Base-by-base conservation (phyloP, 1,140 invertebrate genomes). In the Procambarus virginalis region DNA sequence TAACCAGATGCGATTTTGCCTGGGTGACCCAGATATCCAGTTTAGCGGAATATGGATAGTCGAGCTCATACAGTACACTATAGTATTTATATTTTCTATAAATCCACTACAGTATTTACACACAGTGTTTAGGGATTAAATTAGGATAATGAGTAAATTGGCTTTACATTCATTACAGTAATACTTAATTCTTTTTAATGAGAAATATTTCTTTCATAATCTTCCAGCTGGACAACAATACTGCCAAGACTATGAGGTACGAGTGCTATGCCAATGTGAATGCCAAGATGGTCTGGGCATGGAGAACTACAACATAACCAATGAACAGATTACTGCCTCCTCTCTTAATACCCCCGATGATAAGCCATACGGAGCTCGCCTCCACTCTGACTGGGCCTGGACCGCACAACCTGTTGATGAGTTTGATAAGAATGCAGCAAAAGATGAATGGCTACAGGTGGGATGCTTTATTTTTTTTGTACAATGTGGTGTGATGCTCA, bases 221-320 rank as follows among this genome's bases (percentile, higher is more conserved):
- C 20, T 34, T 73, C 22, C 68, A 73, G 68, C 68, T 73, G 76
- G 83, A 9, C 51, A 83, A 20, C 14, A 90, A 34, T 86, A 86
- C 55, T 95, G 94, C 86, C 76, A 92, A 34, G 94, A 95, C 91
- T 94, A 94, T 87, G 94, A 94, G 92, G 93, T 95, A 60, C 91
- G 94, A 75, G 93, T 94, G 79, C 93, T 93, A 86, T 95, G 94
- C 84, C 90, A 93, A 9, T 95, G 94, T 92, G 82, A 92, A 4
- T 94, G 94, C 92, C 91, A 91, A 70, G 93, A 92, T 64, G 92
- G 93, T 3, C 92, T 94, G 91, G 94, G 94, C 51, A 93, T 94
- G 93, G 92, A 93, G 70, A 91, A 91, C 68, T 92, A 92, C 12
- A 22, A n/a, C n/a, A 94, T 94, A 14, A 90, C 92, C 9, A 92